Evolutionary conservation across 2,888 invertebrate species (phyloP).

Genomic region (Aplocera efformata): DNA sequence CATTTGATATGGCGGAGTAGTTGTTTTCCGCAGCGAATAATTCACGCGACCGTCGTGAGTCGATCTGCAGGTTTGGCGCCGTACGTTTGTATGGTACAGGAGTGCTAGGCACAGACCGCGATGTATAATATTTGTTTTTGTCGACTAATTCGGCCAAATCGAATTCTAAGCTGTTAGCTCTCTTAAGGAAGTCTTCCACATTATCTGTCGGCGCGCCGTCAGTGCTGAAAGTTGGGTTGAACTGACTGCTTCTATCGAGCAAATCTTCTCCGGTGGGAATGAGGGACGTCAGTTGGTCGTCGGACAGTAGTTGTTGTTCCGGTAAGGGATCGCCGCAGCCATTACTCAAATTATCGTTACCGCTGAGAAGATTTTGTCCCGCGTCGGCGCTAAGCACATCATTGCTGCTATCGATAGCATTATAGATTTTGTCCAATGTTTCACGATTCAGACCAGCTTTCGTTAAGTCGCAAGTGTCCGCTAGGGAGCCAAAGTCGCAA

Average conservation of each 20-base stretch:
- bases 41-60: conserved; percentile 61
- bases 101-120: conserved; percentile 85
- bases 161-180: conserved; percentile 70
- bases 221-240: conserved; percentile 54
- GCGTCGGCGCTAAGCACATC: conserved; percentile 61
- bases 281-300: conserved; percentile 61
- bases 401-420: conserved; percentile 80
- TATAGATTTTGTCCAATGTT: conserved; percentile 83
- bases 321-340: conserved; percentile 66
- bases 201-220: conserved; percentile 50
- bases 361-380: conserved; percentile 51
- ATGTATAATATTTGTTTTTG: conserved; percentile 73
- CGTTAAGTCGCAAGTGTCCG: conserved; percentile 78
- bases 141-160: conserved; percentile 64
- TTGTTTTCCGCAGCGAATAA: conserved; percentile 53
- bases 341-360: conserved; percentile 55
- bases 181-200: conserved; percentile 69
- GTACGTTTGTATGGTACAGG: conserved; percentile 79
- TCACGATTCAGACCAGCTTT: conserved; percentile 78
- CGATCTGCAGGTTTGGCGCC: conserved; percentile 59
- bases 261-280: conserved; percentile 62
- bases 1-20: conserved; percentile 59
- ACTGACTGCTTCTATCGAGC: conserved; percentile 54
- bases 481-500: conserved; percentile 84
- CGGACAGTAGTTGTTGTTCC: conserved; percentile 59